Evolutionary conservation across 2,113 vertebrate genomes (phyloP).

Genomic region (Pungitius pungitius): DNA sequence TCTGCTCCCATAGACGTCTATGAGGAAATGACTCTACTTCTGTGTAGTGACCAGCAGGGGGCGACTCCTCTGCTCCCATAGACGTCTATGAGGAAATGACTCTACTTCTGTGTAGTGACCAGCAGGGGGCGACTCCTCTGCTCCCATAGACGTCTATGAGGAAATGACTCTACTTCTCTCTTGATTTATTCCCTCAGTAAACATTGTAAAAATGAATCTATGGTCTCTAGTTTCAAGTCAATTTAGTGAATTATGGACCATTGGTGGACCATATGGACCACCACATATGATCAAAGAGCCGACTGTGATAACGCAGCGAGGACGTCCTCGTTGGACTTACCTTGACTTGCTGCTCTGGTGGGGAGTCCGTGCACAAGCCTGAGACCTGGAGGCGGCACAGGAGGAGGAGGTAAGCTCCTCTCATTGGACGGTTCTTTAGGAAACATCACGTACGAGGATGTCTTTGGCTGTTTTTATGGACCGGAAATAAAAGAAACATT

Average conservation of each 20-base stretch:
- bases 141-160: not conserved
- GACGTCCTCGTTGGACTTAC: slow-evolving; percentile 41
- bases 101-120: not conserved
- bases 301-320: not conserved
- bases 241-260: too few species aligned
- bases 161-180: not conserved
- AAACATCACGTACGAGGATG: slow-evolving; percentile 71
- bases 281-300: not conserved
- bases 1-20: not conserved
- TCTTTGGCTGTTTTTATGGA: slow-evolving; percentile 72
- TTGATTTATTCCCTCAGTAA: not conserved
- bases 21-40: not conserved
- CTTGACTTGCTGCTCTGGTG: slow-evolving; percentile 79
- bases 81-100: not conserved
- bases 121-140: not conserved
- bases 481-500: slow-evolving; percentile 4
- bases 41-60: not conserved
- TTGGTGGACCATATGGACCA: too few species aligned
- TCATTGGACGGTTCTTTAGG: slow-evolving; percentile 73
- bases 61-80: not conserved
- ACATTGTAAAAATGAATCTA: not conserved
- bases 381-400: slow-evolving; percentile 68
- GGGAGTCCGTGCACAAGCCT: slow-evolving; percentile 66
- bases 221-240: too few species aligned
- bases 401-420: slow-evolving; percentile 73